Conservation (phyloP, 2,797 vertebrate species). For the Monodelphis domestica region DNA sequence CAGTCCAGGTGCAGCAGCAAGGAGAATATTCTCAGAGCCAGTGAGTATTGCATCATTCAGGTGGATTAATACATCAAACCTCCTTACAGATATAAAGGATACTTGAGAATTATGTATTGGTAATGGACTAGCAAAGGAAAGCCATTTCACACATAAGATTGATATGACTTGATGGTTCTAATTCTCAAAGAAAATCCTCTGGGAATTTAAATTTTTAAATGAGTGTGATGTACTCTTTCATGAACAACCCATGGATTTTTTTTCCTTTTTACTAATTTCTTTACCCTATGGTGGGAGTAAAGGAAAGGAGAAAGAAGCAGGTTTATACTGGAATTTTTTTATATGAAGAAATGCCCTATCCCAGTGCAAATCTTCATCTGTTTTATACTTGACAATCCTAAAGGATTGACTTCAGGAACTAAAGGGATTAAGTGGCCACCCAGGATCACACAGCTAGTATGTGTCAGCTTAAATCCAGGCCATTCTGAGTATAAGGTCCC, state of each 20-base stretch:
- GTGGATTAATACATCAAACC: conserved; percentile 43
- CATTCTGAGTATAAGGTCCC: not conserved
- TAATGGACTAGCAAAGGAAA: conserved; percentile 16
- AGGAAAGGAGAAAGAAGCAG: not conserved
- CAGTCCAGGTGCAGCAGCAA: conserved; percentile 99
- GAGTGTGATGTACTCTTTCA: not conserved
- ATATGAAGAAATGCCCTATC: not conserved
- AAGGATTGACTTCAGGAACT: not conserved
- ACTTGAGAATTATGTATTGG: conserved; percentile 50
- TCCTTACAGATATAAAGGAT: conserved; percentile 9
- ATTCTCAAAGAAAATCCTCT: not conserved
- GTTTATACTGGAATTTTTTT: not conserved
- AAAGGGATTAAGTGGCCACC: not conserved
- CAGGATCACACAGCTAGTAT: not conserved
- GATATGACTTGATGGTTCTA: conserved; percentile 9
- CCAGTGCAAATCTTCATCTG: not conserved
- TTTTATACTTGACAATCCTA: not conserved
- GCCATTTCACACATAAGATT: conserved; percentile 50
- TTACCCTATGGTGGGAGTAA: not conserved
- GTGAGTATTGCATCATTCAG: conserved; percentile 88
- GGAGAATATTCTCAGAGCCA: conserved; percentile 99
- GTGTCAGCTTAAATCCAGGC: not conserved
- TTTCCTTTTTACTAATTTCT: not conserved
- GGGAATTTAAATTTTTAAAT: not conserved
- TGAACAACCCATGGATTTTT: not conserved